Base-by-base conservation (phyloP, 2,888 invertebrate genomes). In the Torymus auratus region DNA sequence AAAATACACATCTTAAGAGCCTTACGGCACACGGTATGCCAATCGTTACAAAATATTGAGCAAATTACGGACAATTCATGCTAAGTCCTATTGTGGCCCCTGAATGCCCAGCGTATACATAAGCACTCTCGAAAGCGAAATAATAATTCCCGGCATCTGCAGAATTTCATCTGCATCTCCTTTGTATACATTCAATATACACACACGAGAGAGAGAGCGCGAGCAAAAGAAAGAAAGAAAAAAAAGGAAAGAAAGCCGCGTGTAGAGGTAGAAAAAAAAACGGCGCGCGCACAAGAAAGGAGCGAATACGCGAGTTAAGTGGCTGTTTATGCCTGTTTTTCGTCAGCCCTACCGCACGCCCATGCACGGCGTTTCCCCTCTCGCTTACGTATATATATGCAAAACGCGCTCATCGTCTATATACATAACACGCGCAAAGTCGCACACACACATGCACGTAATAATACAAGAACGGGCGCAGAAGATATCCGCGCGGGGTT, bases 241-340 rank as follows among this genome's bases (percentile, higher is more conserved):
- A 50, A 50, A 2, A 62, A 20, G 11, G 55, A 15, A 68, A 50
- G 20, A 20, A 20, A 20, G 20, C 20, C 20, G 20, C 20, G 20
- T 20, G 20, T 20, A 20, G 20, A 1, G 20, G 20, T 20, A 20
- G 20, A 20, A 20, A 20, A 70, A 56, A 70, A 15, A 23, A 14
- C 14, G 20, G 15, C 15, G 50, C 0, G 2, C 52, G n/a, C 50
- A n/a, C 15, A 65, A 82, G 61, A 83, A 84, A 81, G 79, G 74
- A 84, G 81, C 84, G 80, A 77, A 83, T 83, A 82, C 53, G 62
- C 75, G 84, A 87, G 86, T 85, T 85, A 86, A 86, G 87, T 87
- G 86, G 83, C 86, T 87, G 87, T 87, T 87, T 86, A 86, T 86
- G 85, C 84, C 83, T 82, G 84, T 85, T 84, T 83, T 85, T 78